Percentiles rank a stretch among this genome's conserved stretches.
Conservation (phyloP, 2,113 vertebrate genomes). For the Copsychus sechellarum region DNA sequence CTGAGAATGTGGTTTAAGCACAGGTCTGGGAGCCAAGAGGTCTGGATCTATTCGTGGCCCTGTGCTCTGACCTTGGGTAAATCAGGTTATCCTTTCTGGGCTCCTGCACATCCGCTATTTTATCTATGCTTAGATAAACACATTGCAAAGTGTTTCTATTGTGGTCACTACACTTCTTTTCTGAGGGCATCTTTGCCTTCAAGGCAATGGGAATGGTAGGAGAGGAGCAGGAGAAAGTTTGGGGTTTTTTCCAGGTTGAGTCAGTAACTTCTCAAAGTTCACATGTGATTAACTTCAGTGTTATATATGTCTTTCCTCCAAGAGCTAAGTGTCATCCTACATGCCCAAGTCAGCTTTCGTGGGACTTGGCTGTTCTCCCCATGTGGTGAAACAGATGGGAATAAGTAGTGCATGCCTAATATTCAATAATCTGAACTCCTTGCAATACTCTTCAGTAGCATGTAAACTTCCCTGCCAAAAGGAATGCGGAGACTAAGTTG, state of each 20-base stretch:
- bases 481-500: neutral
- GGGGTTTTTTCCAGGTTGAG: accelerated
- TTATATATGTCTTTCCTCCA: neutral
- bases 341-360: neutral
- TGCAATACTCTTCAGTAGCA: neutral
- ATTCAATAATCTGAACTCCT: neutral
- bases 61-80: neutral
- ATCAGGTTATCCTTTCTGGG: neutral
- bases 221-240: neutral
- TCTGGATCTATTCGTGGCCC: neutral
- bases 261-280: neutral
- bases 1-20: neutral
- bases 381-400: neutral
- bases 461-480: neutral
- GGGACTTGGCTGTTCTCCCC: neutral
- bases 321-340: neutral
- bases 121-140: neutral
- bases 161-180: neutral
- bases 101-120: neutral
- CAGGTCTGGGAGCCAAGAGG: slow-evolving; percentile 26
- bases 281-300: neutral
- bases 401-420: neutral
- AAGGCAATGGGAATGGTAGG: neutral
- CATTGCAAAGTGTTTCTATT: neutral
- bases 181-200: neutral